Percentiles rank a stretch among this genome's conserved stretches.
Conservation (phyloP, 2,113 vertebrate species). For the Lepus timidus region DNA sequence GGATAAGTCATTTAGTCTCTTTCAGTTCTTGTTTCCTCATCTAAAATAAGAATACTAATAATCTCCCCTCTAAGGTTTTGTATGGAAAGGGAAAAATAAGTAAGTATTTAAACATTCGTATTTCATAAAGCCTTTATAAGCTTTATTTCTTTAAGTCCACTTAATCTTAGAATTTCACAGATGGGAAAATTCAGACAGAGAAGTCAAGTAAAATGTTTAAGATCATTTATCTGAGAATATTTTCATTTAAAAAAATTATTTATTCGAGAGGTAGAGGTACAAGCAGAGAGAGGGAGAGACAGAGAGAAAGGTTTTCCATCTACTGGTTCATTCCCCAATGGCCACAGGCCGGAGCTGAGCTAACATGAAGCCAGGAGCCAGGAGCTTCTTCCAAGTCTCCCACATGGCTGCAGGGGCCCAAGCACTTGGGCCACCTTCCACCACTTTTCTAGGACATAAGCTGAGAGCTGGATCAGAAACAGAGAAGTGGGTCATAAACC, state of each 20-base stretch:
- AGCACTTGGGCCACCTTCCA: too few species aligned
- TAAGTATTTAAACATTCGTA: conserved; percentile 30
- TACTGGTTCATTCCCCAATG: too few species aligned
- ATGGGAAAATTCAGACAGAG: conserved; percentile 46
- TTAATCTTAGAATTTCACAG: conserved; percentile 33
- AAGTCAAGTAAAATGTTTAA: neutral
- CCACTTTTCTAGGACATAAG: too few species aligned
- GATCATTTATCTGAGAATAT: neutral
- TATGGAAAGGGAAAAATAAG: neutral
- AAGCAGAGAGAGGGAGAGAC: too few species aligned
- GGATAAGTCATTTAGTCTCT: neutral
- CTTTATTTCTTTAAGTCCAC: conserved; percentile 5
- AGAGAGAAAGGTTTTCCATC: too few species aligned
- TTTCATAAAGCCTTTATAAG: neutral
- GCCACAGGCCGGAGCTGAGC: too few species aligned
- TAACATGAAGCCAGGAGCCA: too few species aligned
- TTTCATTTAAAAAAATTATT: neutral
- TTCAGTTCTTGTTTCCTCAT: neutral
- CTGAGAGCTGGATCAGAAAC: too few species aligned
- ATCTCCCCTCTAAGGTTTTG: neutral
- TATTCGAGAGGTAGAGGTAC: too few species aligned
- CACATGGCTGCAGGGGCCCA: too few species aligned
- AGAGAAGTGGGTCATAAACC: too few species aligned
- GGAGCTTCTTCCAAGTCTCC: too few species aligned
- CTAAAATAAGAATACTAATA: conserved; percentile 9